Conservation (phyloP, 2,888 invertebrate genomes). For the Chaetoderma sp. region DNA sequence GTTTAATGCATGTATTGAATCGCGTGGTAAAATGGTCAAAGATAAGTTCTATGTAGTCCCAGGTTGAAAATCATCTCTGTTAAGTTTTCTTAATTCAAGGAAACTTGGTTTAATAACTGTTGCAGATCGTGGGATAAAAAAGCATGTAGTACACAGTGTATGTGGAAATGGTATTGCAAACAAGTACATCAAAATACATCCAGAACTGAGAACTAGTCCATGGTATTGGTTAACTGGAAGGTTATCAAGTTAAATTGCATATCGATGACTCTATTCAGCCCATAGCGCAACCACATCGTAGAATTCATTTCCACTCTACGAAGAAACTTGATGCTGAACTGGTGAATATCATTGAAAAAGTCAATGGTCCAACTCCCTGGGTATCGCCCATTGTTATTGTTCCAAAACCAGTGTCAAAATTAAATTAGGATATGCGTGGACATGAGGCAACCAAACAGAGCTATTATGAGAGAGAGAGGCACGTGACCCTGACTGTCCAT, state of each 20-base stretch:
- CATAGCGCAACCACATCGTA: slow-evolving; percentile 12
- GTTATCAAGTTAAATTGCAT: slow-evolving; percentile 26
- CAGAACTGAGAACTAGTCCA: slow-evolving; percentile 13
- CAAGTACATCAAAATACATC: no score
- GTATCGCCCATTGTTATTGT: slow-evolving; percentile 23
- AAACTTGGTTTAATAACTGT: neutral
- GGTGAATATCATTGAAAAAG: slow-evolving; percentile 31
- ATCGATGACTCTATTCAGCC: slow-evolving; percentile 29
- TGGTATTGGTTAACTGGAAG: slow-evolving; percentile 26
- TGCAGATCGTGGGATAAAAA: neutral
- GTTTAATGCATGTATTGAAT: neutral
- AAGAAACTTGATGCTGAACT: slow-evolving; percentile 30
- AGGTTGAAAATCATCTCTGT: neutral
- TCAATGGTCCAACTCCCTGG: slow-evolving; percentile 44
- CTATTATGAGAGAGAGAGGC: slow-evolving; percentile 38
- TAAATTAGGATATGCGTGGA: slow-evolving; percentile 44
- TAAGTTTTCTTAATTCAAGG: neutral
- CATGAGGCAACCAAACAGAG: slow-evolving; percentile 43
- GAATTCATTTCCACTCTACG: slow-evolving; percentile 37
- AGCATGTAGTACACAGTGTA: no score
- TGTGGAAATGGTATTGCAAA: no score
- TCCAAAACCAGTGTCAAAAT: slow-evolving; percentile 32
- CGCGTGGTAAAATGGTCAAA: neutral
- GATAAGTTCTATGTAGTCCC: neutral
- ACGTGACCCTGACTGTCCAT: slow-evolving; percentile 39